Base-by-base conservation (phyloP, 2,797 vertebrate genomes). In the Centroberyx gerrardi region DNA sequence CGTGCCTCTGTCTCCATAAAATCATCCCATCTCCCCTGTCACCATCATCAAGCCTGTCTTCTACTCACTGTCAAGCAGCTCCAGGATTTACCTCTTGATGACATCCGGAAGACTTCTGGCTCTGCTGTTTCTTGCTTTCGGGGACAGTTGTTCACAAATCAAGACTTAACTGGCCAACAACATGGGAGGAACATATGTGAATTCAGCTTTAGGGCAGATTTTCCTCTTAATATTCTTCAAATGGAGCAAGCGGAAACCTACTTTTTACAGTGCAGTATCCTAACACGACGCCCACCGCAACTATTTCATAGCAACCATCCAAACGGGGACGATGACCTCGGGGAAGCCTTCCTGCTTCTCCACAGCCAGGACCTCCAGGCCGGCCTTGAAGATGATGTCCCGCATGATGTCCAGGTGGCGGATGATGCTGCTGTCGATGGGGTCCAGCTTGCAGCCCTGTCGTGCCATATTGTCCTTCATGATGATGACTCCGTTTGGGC, bases 401-500 rank as follows among this genome's bases (percentile, higher is more conserved):
- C 49, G 94, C 83, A 98, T 95, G 87, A 98, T 96, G 90, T 97
- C 96, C 85, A 98, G 93, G 90, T 98, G 96, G 62, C 97, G 95
- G 80, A 96, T 97, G 78, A 99, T 94, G 51, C 97, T 98, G 93
- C 97, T 97, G 88, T 99, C 98, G 5, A 94, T 87, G 12, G 95
- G 90, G 68, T 99, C 97, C 68, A 99, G 91, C 82, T 95, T 91
- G 85, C 96, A 98, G 90, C 97, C 97, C 84, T 98, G 93, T 22
- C 96, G 95, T 2, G 97, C 97, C 93, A 99, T 97, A 64, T 98
- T 99, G 92, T 99, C 98, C 90, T 99, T 99, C 2, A 99, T 90
- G 22, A 99, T 91, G 88, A 99, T 96, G 49, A 99, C 89, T 0
- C 97, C 97, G 0, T 97, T 96, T 4, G 95, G 94, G 81, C 94